Evolutionary conservation across 2,113 vertebrate species (phyloP), one percentile per base, ranked within the genome.

Genomic region (Paralichthys olivaceus): DNA sequence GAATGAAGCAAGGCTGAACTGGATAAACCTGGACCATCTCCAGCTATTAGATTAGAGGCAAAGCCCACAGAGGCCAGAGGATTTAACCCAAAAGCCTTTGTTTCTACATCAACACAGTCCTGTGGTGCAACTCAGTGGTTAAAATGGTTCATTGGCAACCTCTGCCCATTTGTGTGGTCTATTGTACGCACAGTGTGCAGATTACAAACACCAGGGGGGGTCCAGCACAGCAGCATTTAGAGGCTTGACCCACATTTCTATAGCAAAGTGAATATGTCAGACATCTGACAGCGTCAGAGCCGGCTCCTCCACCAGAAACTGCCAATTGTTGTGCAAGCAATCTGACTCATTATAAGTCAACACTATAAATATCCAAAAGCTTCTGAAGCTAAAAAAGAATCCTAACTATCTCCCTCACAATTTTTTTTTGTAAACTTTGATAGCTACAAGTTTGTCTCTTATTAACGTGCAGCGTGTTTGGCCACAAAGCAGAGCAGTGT

Each of bases 241-340:
- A 72, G 74, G 73, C 17, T 53, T 89, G 83, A 88, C 79, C 90
- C 84, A 90, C 77, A 88, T 87, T 84, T 77, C 63, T 75, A 19
- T 28, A 69, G 65, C 58, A 77, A 58, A 82, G 57, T 65, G 75
- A 74, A 69, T 63, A 65, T 66, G 64, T 83, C 68, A 63, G 66
- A 58, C 57, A 75, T 67, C 79, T 59, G 72, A 81, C 58, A 72
- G 47, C 54, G 26, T 59, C 45, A 61, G 66, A 70, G 20, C 26
- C 7, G 26, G 34, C 25, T 66, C 28, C 43, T 62, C 54, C 69
- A 77, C 59, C 69, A 75, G 37, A 89, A 65, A 58, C 43, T 22
- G 60, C 63, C 79, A 83, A 84, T 70, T 69, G 63, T 64, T 67
- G 26, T 58, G 22, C 20, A 54, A 57, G 19, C 22, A 67, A 77